These are phyloP conservation scores for Acanthurus lineatus DNA, from an alignment of 2,797 vertebrate genomes.

Conservation along the genomic window DNA sequence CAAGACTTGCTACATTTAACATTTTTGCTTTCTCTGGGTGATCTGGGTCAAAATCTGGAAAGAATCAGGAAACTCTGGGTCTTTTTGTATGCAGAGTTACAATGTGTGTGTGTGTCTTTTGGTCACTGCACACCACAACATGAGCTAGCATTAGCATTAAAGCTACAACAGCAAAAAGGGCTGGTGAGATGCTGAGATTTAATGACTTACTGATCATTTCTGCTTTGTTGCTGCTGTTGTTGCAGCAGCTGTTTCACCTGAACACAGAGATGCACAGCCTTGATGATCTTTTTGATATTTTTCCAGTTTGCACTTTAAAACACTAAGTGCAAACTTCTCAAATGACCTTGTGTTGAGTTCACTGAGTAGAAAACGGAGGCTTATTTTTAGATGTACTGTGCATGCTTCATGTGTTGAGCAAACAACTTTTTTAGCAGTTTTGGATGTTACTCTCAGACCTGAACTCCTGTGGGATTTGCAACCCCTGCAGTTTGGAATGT, in stretches of 20 bases:
- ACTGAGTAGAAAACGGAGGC: not conserved
- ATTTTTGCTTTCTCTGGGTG: too few relatives aligned
- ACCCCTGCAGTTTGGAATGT: conserved; percentile 18
- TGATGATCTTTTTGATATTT: conserved; percentile 4
- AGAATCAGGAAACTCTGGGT: too few relatives aligned
- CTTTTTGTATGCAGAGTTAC: too few relatives aligned
- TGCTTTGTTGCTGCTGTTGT: not conserved
- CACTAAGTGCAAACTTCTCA: not conserved
- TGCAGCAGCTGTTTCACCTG: conserved; percentile 2
- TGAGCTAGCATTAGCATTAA: not conserved
- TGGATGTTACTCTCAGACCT: not conserved
- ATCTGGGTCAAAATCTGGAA: too few relatives aligned
- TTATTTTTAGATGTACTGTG: too few relatives aligned
- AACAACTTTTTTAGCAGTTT: too few relatives aligned
- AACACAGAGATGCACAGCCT: not conserved
- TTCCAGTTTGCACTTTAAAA: not conserved
- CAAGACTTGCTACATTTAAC: too few relatives aligned
- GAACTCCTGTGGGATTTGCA: conserved; percentile 32
- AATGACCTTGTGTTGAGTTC: not conserved
- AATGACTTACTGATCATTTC: not conserved
- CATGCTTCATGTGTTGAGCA: too few relatives aligned
- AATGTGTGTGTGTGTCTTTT: too few relatives aligned
- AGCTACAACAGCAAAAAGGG: not conserved
- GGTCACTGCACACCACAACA: not conserved
- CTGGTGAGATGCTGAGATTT: too few relatives aligned